These are phyloP conservation scores for Hypena proboscidalis DNA, from an alignment of 2,888 invertebrate genomes.

Conservation along the genomic window DNA sequence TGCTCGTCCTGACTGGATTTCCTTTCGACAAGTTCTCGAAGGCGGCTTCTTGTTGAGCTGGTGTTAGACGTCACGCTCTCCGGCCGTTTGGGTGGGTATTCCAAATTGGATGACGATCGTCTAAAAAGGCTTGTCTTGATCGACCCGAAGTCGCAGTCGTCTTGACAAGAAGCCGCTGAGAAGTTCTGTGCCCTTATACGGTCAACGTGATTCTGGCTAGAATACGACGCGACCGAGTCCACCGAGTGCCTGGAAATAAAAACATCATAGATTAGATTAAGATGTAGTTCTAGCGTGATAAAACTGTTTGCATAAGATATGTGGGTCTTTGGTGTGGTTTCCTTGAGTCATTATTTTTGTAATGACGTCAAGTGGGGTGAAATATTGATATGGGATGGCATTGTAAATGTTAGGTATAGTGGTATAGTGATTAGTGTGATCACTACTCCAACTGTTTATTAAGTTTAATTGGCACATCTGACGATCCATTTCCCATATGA, in stretches of 20 bases:
- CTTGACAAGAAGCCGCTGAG: slow-evolving; percentile 84
- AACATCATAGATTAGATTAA: slow-evolving; percentile 73
- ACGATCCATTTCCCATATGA: too few species aligned
- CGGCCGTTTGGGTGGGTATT: slow-evolving; percentile 73
- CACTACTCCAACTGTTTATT: too few species aligned
- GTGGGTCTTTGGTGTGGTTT: slow-evolving; percentile 54
- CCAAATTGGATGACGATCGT: slow-evolving; percentile 78
- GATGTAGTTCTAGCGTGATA: slow-evolving; percentile 59
- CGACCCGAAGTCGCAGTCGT: slow-evolving; percentile 81
- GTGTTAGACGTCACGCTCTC: slow-evolving; percentile 80
- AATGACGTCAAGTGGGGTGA: slow-evolving; percentile 49
- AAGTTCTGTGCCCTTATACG: slow-evolving; percentile 84
- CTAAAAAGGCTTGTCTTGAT: slow-evolving; percentile 82
- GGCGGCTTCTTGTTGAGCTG: slow-evolving; percentile 83
- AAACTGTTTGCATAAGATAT: slow-evolving; percentile 68
- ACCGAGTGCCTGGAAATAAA: slow-evolving; percentile 83
- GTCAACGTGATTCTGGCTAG: slow-evolving; percentile 86
- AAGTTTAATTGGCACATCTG: too few species aligned
- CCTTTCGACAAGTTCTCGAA: slow-evolving; percentile 82
- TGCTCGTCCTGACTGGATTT: slow-evolving; percentile 82
- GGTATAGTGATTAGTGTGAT: slow-evolving; percentile 4
- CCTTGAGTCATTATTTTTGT: slow-evolving; percentile 58
- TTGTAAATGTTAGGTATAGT: slow-evolving; percentile 9
- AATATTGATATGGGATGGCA: slow-evolving; percentile 53
- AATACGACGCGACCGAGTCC: slow-evolving; percentile 86